Conservation (phyloP, 1,140 invertebrate genomes). For the Holotrichia oblita region DNA sequence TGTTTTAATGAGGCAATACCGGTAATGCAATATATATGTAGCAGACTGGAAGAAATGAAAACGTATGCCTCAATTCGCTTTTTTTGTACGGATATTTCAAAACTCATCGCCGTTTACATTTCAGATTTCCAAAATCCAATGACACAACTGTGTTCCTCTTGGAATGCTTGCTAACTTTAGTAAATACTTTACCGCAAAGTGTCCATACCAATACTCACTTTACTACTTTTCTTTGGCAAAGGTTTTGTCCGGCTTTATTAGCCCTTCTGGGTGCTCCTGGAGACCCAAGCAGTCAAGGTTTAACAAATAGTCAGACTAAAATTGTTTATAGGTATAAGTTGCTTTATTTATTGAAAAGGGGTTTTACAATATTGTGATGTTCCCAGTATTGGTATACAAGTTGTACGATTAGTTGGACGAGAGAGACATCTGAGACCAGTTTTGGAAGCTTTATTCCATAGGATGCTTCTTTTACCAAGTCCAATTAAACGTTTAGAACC, state of each 20-base stretch:
- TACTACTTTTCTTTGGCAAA: slow-evolving; percentile 89
- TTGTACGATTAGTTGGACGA: slow-evolving; percentile 86
- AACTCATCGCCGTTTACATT: slow-evolving; percentile 48
- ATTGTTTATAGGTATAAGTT: slow-evolving; percentile 80
- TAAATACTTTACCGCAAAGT: slow-evolving; percentile 82
- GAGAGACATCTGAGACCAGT: slow-evolving; percentile 86
- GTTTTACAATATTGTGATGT: slow-evolving; percentile 42
- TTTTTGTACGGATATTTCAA: not conserved
- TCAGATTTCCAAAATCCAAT: slow-evolving; percentile 68
- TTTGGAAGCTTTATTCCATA: slow-evolving; percentile 89
- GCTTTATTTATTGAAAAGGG: slow-evolving; percentile 38
- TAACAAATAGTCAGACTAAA: slow-evolving; percentile 82
- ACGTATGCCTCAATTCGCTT: slow-evolving; percentile 63
- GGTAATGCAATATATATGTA: slow-evolving; percentile 88
- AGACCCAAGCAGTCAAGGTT: slow-evolving; percentile 73
- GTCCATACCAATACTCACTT: slow-evolving; percentile 85
- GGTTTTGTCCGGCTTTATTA: slow-evolving; percentile 88
- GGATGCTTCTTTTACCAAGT: slow-evolving; percentile 88
- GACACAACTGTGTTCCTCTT: slow-evolving; percentile 79
- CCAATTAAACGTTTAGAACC: slow-evolving; percentile 86
- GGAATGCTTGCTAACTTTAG: slow-evolving; percentile 86
- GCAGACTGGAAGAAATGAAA: slow-evolving; percentile 83
- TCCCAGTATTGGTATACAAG: slow-evolving; percentile 84
- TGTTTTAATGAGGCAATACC: slow-evolving; percentile 91
- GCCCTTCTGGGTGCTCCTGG: slow-evolving; percentile 84